phyloP scores from a whole-genome alignment of 2,113 vertebrate species.

The Oreamnos americanus region DNA sequence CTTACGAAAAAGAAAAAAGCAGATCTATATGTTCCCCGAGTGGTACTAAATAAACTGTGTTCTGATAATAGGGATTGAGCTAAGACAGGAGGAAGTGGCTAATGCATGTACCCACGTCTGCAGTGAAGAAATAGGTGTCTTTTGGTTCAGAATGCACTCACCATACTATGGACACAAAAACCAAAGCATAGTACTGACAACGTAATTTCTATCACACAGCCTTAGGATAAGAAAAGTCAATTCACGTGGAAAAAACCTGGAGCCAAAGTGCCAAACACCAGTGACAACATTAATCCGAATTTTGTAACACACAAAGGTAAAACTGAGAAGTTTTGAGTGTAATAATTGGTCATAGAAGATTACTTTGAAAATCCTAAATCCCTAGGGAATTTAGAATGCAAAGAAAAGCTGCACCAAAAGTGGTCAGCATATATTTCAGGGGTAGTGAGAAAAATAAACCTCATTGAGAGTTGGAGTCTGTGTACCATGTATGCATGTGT shows the following conservation, averaged over 20 bases:
- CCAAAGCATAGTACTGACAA: background rate
- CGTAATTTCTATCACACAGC: background rate
- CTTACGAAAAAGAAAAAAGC: background rate
- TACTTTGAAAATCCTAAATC: slow-evolving; percentile 14
- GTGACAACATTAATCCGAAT: background rate
- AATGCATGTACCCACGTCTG: background rate
- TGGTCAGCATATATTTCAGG: background rate
- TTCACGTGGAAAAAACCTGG: background rate
- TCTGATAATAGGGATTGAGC: background rate
- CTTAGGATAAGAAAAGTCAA: background rate
- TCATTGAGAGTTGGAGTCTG: background rate
- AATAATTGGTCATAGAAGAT: background rate
- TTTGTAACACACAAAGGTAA: background rate
- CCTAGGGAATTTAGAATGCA: background rate
- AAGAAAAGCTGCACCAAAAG: background rate
- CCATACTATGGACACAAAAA: background rate
- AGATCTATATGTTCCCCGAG: background rate
- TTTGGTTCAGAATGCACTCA: slow-evolving; percentile 11
- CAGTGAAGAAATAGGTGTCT: background rate
- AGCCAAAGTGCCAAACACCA: background rate
- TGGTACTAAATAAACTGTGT: background rate
- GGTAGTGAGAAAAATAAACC: background rate
- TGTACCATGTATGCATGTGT: background rate
- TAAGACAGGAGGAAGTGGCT: background rate
- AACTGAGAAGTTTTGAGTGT: background rate